These are phyloP conservation scores for Lathamus discolor DNA, from an alignment of 2,113 vertebrate species.

Conservation along the genomic window DNA sequence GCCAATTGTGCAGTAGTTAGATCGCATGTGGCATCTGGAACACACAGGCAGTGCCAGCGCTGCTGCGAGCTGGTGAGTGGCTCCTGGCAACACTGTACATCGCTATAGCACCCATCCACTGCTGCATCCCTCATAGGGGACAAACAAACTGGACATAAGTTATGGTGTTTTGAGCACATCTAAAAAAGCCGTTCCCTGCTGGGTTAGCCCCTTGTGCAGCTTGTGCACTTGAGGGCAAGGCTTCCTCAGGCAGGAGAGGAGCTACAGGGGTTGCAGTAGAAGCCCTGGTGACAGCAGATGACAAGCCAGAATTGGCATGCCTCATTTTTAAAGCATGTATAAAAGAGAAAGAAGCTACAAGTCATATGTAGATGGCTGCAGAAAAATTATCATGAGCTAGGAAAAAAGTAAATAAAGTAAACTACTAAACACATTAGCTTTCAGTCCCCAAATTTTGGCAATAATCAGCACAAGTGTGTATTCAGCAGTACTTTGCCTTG, in stretches of 20 bases:
- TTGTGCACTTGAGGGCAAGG: background rate
- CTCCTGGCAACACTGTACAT: background rate
- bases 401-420: background rate
- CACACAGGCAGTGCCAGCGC: rapidly evolving
- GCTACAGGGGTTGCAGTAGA: background rate
- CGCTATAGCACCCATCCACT: rapidly evolving
- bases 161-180: background rate
- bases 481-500: background rate
- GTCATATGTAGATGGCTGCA: background rate
- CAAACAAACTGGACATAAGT: background rate
- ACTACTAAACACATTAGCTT: background rate
- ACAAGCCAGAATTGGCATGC: background rate
- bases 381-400: background rate
- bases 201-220: background rate
- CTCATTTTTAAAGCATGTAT: background rate
- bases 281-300: background rate
- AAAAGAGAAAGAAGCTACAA: background rate
- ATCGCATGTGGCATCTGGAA: background rate
- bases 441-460: background rate
- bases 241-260: background rate
- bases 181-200: background rate
- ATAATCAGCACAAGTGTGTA: background rate
- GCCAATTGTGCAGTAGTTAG: rapidly evolving
- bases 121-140: background rate
- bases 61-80: background rate